These are phyloP conservation scores for Glaucopsyche alexis DNA, from an alignment of 2,888 invertebrate species.

Conservation along the genomic window DNA sequence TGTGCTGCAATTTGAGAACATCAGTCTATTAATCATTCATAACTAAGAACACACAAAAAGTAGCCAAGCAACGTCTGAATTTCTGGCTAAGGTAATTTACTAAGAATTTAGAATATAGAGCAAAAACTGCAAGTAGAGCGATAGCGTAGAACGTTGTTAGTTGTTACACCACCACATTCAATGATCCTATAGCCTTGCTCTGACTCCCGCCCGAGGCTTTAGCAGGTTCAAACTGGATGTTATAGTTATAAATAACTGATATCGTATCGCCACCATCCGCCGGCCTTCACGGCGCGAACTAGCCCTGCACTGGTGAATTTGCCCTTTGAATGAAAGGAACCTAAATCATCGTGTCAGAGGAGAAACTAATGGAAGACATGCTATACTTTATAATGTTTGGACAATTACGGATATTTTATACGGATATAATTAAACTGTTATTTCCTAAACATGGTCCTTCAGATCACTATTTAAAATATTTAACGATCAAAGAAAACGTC, in stretches of 20 bases:
- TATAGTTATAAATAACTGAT: conserved; percentile 3
- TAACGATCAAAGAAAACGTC: background rate
- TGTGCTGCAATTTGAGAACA: too few species aligned
- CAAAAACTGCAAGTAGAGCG: background rate
- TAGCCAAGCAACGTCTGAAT: too few species aligned
- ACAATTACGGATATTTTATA: too few species aligned
- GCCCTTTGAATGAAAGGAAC: background rate
- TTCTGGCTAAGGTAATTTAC: too few species aligned
- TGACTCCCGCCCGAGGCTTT: background rate
- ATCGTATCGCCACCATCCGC: conserved; percentile 7
- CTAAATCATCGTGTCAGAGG: too few species aligned
- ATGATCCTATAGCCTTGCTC: background rate
- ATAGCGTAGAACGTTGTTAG: background rate
- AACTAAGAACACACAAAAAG: too few species aligned
- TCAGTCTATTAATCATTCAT: too few species aligned
- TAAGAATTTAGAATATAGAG: too few species aligned
- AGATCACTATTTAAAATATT: background rate
- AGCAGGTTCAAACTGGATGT: conserved; percentile 11
- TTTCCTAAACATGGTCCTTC: too few species aligned
- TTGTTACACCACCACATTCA: background rate
- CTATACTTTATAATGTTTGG: too few species aligned
- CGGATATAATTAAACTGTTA: too few species aligned
- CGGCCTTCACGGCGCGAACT: conserved; percentile 13
- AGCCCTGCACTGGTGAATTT: conserved; percentile 1
- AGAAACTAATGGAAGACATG: too few species aligned